Evolutionary conservation across 2,797 vertebrate species (phyloP), one percentile per base, ranked within the genome.

Genomic region (Tolypeutes matacus): DNA sequence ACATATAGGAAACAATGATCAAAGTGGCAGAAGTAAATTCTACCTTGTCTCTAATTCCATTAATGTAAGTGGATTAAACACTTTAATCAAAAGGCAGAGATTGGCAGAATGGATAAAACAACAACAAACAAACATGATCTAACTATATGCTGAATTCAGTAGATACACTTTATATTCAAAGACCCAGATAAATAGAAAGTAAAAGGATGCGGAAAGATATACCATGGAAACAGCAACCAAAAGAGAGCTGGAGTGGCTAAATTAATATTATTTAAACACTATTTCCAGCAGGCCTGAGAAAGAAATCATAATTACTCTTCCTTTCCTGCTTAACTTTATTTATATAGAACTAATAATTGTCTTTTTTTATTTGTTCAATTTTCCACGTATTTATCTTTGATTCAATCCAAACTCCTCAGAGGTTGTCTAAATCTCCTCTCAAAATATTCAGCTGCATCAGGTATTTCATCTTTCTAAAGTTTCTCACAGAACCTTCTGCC

Each of bases 341-440:
- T 70, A 21, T 86, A 21, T 56, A 86, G 83, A 93, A 70, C 15
- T 77, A 72, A 72, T 77, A 64, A n/a, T 70, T 85, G 20, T 70
- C n/a, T 85, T 92, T 73, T 81, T 62, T 82, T 81, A 78, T 78
- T 87, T 96, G 36, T 21, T 81, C 89, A 69, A 58, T 69, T 94
- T 89, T 85, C 42, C 49, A 56, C 39, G n/a, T 90, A 76, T 81
- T 76, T 77, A 64, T n/a, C 65, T 85, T 46, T 56, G 31, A 82
- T 89, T 70, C 10, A 27, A 70, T 34, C 12, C 7, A 76, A 72
- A 70, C 27, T 20, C 75, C 69, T 94, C 39, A 76, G 13, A 65
- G 62, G 25, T 82, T 76, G 7, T 82, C 31, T 94, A 86, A 60
- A 70, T 92, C 53, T 86, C 34, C 53, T 65, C 60, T 64, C 51